Base-by-base conservation (phyloP, 2,888 invertebrate species). In the Stenchaetothrips biformis region DNA sequence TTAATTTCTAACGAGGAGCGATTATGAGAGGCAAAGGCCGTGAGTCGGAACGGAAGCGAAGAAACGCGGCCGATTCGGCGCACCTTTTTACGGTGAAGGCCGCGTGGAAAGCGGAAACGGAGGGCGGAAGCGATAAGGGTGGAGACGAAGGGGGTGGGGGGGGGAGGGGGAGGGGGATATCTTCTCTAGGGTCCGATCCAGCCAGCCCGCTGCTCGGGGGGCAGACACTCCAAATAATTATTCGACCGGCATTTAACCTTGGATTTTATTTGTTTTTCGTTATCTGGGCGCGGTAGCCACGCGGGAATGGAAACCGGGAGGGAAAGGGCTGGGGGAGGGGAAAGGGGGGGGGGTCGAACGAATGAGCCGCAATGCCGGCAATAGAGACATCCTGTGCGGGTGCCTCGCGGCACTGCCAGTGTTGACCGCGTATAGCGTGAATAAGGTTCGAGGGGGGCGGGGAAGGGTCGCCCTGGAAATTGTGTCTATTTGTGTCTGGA, bases 371-470 rank as follows among this genome's bases (percentile, higher is more conserved):
- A 59, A 59, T 74, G 67, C 67, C 25, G 67, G 67, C 67, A 74
- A 74, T 74, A 74, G 67, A 74, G 67, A 74, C 67, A 74, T 74
- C 67, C 67, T 74, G 67, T 67, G 67, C 67, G 67, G 67, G 67
- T 74, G 67, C 16, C 37, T 37, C 37, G 37, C 37, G 37, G 37
- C 37, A 37, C 37, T 37, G 37, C 37, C 37, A 18, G 59, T 59
- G 16, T 18, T 59, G 59, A 59, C 59, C 59, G 59, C 59, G 13
- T 59, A 13, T 18, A 59, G 59, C 59, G 59, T 59, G 59, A 59
- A 59, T 59, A 53, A 18, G 53, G 53, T 53, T 13, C 16, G 53
- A 18, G 16, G 25, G 7, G 25, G 67, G 67, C 62, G 2, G 62
- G 18, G 62, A 4, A 4, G 8, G 53, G 16, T 18, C 18, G 53